These are phyloP conservation scores for Serinus canaria DNA, from an alignment of 2,113 vertebrate genomes.

Conservation along the genomic window DNA sequence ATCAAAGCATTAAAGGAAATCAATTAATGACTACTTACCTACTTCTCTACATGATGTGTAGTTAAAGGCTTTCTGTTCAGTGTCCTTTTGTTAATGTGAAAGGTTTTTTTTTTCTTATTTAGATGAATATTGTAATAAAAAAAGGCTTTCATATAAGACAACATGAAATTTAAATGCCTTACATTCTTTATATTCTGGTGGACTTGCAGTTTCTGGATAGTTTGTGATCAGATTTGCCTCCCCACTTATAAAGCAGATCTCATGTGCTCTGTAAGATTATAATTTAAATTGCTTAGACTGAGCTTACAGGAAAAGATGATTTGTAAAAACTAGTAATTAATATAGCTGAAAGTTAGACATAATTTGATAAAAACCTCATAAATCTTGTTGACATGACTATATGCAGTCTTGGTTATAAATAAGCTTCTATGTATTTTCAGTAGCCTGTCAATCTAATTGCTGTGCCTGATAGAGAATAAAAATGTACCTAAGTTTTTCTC, in stretches of 20 bases:
- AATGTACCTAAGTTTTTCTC: neutral
- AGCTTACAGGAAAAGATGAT: neutral
- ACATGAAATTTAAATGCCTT: neutral
- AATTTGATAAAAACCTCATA: neutral
- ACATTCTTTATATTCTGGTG: neutral
- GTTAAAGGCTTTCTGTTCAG: neutral
- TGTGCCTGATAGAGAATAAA: neutral
- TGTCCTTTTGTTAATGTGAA: neutral
- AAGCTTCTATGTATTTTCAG: neutral
- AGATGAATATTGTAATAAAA: neutral
- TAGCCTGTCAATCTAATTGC: neutral
- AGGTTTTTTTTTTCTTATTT: neutral
- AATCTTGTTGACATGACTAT: neutral
- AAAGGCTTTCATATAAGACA: neutral
- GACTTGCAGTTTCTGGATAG: neutral
- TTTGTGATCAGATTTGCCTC: neutral
- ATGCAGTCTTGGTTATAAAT: neutral
- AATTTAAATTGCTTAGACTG: neutral
- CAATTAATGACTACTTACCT: neutral
- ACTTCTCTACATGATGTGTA: neutral
- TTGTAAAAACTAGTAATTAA: neutral
- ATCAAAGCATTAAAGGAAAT: neutral
- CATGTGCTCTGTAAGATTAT: neutral
- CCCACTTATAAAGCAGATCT: neutral
- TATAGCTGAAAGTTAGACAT: neutral